A percentile compares a stretch with the other conserved stretches of the same genome.
These are phyloP conservation scores for Heliconius hewitsoni DNA, from an alignment of 1,140 invertebrate genomes.

Conservation along the genomic window DNA sequence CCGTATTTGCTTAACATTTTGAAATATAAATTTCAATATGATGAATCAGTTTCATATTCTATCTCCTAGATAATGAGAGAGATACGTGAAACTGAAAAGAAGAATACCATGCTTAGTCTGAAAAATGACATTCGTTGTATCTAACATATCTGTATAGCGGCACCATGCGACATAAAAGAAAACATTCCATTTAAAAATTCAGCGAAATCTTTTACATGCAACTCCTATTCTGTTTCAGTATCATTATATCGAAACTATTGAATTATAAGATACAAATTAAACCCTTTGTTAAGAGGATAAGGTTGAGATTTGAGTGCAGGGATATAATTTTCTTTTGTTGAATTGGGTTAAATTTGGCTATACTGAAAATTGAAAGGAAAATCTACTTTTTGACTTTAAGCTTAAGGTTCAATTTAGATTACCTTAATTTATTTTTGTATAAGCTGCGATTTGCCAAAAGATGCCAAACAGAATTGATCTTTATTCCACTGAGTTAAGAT, in stretches of 20 bases:
- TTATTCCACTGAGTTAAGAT: constrained; percentile 31
- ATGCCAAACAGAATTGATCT: constrained; percentile 10
- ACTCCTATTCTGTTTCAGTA: constrained; percentile 32
- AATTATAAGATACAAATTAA: background rate
- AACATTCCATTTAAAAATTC: constrained; percentile 39
- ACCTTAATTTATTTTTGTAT: constrained; percentile 12
- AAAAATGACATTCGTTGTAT: constrained; percentile 14
- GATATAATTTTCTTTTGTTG: constrained; percentile 27
- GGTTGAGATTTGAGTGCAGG: constrained; percentile 33
- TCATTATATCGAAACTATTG: constrained; percentile 39
- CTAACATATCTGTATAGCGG: constrained; percentile 26
- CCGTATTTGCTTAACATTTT: too few species aligned
- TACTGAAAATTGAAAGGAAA: constrained; percentile 16
- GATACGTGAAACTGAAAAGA: background rate
- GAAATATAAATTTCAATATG: background rate
- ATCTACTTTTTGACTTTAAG: background rate
- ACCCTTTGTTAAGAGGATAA: constrained; percentile 15
- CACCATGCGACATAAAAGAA: constrained; percentile 32
- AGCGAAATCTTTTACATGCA: constrained; percentile 34
- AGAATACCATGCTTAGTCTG: background rate
- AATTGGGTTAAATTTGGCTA: constrained; percentile 35
- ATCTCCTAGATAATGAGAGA: background rate
- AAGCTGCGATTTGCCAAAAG: constrained; percentile 1
- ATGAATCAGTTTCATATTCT: background rate
- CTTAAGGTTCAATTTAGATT: constrained; percentile 15